These are phyloP conservation scores for Altica lythri DNA, from an alignment of 2,888 invertebrate species.

Conservation along the genomic window DNA sequence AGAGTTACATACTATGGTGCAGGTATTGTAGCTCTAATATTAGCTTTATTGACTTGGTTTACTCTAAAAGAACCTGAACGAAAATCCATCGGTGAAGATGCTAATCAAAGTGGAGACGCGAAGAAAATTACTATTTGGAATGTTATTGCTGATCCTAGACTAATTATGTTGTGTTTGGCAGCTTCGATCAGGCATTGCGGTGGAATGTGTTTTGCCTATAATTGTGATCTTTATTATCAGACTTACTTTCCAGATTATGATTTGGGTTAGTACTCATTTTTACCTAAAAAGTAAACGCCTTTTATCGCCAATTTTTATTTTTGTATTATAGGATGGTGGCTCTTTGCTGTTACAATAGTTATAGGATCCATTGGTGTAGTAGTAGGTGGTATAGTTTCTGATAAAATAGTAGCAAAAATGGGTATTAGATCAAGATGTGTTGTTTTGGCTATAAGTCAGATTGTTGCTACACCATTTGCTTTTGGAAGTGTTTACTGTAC, in stretches of 20 bases:
- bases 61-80: slow-evolving; percentile 79
- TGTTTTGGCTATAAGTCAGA: slow-evolving; percentile 79
- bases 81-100: slow-evolving; percentile 71
- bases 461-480: slow-evolving; percentile 82
- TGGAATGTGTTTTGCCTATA: slow-evolving; percentile 90
- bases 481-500: slow-evolving; percentile 84
- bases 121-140: slow-evolving; percentile 71
- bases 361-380: slow-evolving; percentile 75
- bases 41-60: slow-evolving; percentile 72
- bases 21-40: slow-evolving; percentile 74
- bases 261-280: slow-evolving; percentile 61
- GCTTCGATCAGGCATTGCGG: slow-evolving; percentile 88
- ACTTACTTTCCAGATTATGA: slow-evolving; percentile 88
- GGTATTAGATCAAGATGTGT: slow-evolving; percentile 81
- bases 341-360: slow-evolving; percentile 85
- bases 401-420: slow-evolving; percentile 86
- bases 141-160: slow-evolving; percentile 76
- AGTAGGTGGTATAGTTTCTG: slow-evolving; percentile 77
- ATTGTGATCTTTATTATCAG: slow-evolving; percentile 86
- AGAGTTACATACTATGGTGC: slow-evolving; percentile 80
- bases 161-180: slow-evolving; percentile 80
- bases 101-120: slow-evolving; percentile 46
- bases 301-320: background rate
- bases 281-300: background rate
- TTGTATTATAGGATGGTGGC: slow-evolving; percentile 70